Percentiles rank a stretch among this genome's conserved stretches.
phyloP scores from a whole-genome alignment of 2,113 vertebrate genomes.

The Gobio gobio region DNA sequence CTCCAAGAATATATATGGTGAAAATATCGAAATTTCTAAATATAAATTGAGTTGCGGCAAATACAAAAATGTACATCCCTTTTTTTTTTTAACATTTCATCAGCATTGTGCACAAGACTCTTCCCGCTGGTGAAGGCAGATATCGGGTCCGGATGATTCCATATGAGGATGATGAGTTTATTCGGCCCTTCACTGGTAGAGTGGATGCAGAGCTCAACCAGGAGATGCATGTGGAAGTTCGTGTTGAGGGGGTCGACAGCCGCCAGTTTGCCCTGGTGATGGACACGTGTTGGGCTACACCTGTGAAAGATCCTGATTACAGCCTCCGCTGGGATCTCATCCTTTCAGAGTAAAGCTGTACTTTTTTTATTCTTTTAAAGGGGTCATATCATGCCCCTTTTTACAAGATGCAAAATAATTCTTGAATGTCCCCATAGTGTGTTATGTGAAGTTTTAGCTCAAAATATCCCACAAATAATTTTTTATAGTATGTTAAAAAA shows the following conservation, averaged over 20 bases:
- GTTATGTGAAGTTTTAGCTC: no score
- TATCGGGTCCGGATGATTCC: slow-evolving; percentile 53
- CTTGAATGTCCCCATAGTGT: no score
- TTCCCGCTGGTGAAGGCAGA: slow-evolving; percentile 60
- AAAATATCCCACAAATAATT: no score
- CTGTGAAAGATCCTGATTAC: slow-evolving; percentile 51
- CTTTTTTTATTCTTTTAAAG: no score
- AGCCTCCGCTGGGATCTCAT: slow-evolving; percentile 70
- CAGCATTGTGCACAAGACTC: slow-evolving; percentile 63
- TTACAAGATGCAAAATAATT: no score
- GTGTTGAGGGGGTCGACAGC: slow-evolving; percentile 63
- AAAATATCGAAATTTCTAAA: no score
- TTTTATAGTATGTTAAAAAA: no score
- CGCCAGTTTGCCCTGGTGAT: slow-evolving; percentile 64
- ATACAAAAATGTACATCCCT: no score
- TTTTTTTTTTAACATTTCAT: no score
- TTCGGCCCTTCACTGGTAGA: slow-evolving; percentile 39
- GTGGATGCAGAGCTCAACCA: slow-evolving; percentile 57
- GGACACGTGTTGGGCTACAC: slow-evolving; percentile 74
- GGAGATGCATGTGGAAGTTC: slow-evolving; percentile 64
- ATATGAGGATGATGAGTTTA: slow-evolving; percentile 64
- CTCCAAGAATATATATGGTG: no score
- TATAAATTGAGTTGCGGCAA: no score
- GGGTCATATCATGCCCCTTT: no score
- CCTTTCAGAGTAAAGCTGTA: slow-evolving; percentile 57